Evolutionary conservation across 2,113 vertebrate genomes (phyloP), one percentile per base, ranked within the genome.

Genomic region (Choloepus hoffmanni): DNA sequence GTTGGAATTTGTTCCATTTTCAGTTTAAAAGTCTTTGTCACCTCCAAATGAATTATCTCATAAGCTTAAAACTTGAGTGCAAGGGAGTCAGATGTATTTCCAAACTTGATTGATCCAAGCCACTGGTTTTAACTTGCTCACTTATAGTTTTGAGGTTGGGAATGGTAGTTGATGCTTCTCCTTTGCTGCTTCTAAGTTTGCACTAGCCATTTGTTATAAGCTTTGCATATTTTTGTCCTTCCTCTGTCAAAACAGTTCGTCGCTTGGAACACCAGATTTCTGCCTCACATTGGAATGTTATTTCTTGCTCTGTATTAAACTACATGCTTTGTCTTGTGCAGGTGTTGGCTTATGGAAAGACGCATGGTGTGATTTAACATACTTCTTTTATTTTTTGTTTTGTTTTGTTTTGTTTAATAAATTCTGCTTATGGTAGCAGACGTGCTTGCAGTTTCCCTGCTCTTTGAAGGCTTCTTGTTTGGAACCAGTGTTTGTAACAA

Each of bases 271-370:
- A 97, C 98, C 98, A 98, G 98, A 98, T 99, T 98, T 99, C 98
- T 98, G 98, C 98, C 98, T 99, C 98, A 97, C 96, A 65, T 98
- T 98, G 98, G 98, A 98, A 98, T 98, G 98, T 98, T 98, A 97
- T 94, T 97, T 98, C 98, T 99, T 98, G 98, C 98, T 98, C 98
- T 99, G 97, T 98, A 98, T 99, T 98, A 99, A 99, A 99, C 99
- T 98, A 98, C 98, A 98, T 98, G 98, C 98, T 99, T 99, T 99
- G 99, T 99, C 99, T 99, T 98, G 99, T 99, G 98, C 99, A 99
- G 99, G 99, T 99, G 98, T 99, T 99, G 98, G 98, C 99, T 99
- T 99, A 98, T 99, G 98, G 98, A 99, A 99, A 99, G 98, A 98
- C 98, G 98, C 98, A 99, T 99, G 99, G 98, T 99, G 98, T 99